Conservation (phyloP, 2,888 invertebrate species). For the Altica lythri region DNA sequence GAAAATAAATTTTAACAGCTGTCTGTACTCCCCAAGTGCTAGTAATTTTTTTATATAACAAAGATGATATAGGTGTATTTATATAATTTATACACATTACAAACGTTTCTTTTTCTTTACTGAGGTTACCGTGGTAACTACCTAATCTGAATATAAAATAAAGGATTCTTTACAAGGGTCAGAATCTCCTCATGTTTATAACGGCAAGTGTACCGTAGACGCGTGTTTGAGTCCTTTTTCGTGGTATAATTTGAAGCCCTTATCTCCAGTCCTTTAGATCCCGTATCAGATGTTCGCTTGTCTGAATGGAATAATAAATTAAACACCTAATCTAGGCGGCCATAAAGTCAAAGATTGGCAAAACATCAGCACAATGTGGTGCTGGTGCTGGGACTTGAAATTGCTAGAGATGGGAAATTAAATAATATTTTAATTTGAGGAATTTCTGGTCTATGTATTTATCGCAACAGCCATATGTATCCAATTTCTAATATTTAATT, state of each 20-base stretch:
- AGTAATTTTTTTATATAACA: too few species aligned
- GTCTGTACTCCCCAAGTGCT: too few species aligned
- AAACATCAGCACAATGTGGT: slow-evolving; percentile 39
- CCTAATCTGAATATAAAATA: slow-evolving; percentile 1
- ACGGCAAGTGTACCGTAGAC: slow-evolving; percentile 17
- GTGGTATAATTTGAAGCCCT: slow-evolving; percentile 32
- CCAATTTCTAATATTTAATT: too few species aligned
- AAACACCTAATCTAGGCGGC: slow-evolving; percentile 43
- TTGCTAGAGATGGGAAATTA: slow-evolving; percentile 17
- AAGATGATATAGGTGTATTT: too few species aligned
- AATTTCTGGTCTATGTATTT: too few species aligned
- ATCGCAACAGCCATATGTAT: too few species aligned
- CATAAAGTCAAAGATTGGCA: slow-evolving; percentile 45
- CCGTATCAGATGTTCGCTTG: slow-evolving; percentile 35
- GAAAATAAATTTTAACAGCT: too few species aligned
- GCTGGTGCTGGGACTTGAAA: slow-evolving; percentile 14
- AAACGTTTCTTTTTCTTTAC: too few species aligned
- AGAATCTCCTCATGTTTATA: slow-evolving; percentile 11
- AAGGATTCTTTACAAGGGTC: slow-evolving; percentile 2
- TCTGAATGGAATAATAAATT: slow-evolving; percentile 41
- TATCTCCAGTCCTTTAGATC: slow-evolving; percentile 35
- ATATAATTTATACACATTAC: too few species aligned
- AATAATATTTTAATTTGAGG: too few species aligned
- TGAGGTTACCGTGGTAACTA: too few species aligned
- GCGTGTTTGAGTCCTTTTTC: slow-evolving; percentile 33